phyloP scores from a whole-genome alignment of 2,797 vertebrate genomes.

The Pangasius sanitwongsei region DNA sequence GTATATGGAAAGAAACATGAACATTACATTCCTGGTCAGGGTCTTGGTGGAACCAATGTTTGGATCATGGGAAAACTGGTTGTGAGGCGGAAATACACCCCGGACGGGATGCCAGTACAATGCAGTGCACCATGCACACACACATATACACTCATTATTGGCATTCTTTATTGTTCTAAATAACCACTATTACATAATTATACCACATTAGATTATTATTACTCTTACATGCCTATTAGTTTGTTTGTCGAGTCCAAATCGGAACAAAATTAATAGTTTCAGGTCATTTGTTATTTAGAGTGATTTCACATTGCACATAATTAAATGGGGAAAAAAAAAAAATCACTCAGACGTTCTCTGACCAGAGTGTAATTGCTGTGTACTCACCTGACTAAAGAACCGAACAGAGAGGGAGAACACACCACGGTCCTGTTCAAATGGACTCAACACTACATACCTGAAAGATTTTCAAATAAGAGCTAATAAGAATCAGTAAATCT shows the following conservation, averaged over 20 bases:
- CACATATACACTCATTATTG: neutral
- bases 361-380: neutral
- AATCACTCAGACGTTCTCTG: neutral
- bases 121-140: neutral
- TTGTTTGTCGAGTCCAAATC: conserved; percentile 1
- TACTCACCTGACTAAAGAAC: neutral
- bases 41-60: neutral
- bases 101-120: neutral
- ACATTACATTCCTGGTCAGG: neutral
- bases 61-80: neutral
- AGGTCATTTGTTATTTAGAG: neutral
- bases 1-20: neutral
- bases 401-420: too few species aligned
- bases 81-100: neutral
- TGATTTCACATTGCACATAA: neutral
- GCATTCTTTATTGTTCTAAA: neutral
- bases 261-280: neutral
- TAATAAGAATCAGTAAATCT: too few species aligned
- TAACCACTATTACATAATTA: conserved; percentile 4
- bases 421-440: neutral
- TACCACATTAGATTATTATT: neutral
- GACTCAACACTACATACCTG: neutral
- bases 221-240: neutral
- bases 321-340: neutral
- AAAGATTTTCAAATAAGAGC: neutral